These are phyloP conservation scores for Leptodactylus fuscus DNA, from an alignment of 2,113 vertebrate species.

Conservation along the genomic window DNA sequence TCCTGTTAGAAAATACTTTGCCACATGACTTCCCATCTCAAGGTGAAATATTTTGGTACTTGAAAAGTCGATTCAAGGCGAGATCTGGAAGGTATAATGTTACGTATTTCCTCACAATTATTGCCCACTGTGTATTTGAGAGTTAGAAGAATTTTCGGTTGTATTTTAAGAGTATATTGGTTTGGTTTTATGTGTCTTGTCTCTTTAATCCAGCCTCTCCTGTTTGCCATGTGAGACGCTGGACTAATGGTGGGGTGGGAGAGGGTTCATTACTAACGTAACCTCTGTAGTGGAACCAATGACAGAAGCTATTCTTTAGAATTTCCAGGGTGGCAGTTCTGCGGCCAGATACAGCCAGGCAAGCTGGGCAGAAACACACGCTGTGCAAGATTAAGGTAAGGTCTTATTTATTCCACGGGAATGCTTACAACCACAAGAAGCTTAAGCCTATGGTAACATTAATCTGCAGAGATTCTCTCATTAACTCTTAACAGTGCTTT, in stretches of 20 bases:
- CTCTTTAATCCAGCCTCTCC: constrained; percentile 56
- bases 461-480: constrained; percentile 63
- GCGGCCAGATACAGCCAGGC: constrained; percentile 84
- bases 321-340: constrained; percentile 91
- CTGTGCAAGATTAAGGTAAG: constrained; percentile 87
- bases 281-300: constrained; percentile 87
- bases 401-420: constrained; percentile 85
- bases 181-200: constrained; percentile 27
- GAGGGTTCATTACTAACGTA: constrained; percentile 54
- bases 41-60: neutral
- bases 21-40: neutral
- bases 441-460: constrained; percentile 66
- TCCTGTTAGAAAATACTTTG: neutral
- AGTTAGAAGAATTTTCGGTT: neutral
- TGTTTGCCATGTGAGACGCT: constrained; percentile 54
- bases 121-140: neutral
- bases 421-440: constrained; percentile 77
- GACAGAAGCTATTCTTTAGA: constrained; percentile 97
- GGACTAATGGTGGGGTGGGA: constrained; percentile 41
- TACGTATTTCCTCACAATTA: neutral
- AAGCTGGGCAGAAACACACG: constrained; percentile 82
- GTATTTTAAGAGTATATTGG: neutral
- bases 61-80: neutral
- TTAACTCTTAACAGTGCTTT: constrained; percentile 64
- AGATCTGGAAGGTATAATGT: neutral